Percentiles rank a stretch among this genome's conserved stretches.
These are phyloP conservation scores for Ursus arctos DNA, from an alignment of 2,113 vertebrate species.

Conservation along the genomic window DNA sequence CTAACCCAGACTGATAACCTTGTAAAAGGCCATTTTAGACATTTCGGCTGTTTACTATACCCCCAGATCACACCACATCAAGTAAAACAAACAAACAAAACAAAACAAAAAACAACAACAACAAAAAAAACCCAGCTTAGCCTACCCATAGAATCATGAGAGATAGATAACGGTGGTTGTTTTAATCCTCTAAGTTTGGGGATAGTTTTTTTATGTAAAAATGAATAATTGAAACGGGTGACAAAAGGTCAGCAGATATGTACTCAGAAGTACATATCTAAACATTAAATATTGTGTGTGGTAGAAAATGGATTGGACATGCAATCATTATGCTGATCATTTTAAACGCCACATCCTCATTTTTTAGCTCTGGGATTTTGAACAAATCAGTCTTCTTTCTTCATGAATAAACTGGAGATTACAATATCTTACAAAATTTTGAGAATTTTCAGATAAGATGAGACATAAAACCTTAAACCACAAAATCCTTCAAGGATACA, in stretches of 20 bases:
- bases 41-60: not conserved
- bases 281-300: not conserved
- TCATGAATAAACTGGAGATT: not conserved
- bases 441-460: not conserved
- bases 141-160: not conserved
- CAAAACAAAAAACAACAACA: not conserved
- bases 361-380: not conserved
- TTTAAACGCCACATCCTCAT: not conserved
- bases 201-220: not conserved
- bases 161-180: not conserved
- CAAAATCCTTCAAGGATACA: rapidly evolving
- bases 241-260: not conserved
- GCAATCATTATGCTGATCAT: not conserved
- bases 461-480: not conserved
- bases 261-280: not conserved
- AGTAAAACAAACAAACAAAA: not conserved
- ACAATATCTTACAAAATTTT: not conserved
- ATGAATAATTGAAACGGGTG: not conserved
- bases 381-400: not conserved
- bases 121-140: not conserved
- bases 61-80: not conserved
- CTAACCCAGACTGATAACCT: rapidly evolving
- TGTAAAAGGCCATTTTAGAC: not conserved
- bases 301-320: not conserved
- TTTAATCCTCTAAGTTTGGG: not conserved